Percentiles rank a stretch among this genome's conserved stretches.
These are phyloP conservation scores for Flexamia atlantica DNA, from an alignment of 2,888 invertebrate species.

Conservation along the genomic window DNA sequence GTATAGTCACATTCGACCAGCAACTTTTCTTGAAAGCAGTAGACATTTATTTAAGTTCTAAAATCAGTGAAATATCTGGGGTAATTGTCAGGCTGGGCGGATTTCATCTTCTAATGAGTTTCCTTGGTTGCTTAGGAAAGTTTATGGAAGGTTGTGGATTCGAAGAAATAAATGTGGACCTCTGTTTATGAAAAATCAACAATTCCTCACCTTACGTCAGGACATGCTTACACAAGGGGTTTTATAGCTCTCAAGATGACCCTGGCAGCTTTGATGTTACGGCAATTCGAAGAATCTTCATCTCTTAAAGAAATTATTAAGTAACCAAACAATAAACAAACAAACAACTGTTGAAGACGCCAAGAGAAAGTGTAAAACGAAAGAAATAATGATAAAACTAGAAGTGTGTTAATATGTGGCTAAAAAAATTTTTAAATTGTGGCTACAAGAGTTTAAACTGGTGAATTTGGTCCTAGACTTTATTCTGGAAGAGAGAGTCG, in stretches of 20 bases:
- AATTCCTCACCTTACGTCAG: background rate
- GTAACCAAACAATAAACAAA: background rate
- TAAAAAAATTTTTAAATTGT: background rate
- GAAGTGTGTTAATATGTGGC: background rate
- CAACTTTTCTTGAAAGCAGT: constrained; percentile 22
- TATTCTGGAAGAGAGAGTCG: constrained; percentile 66
- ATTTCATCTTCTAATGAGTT: background rate
- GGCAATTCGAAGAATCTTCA: background rate
- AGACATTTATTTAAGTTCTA: constrained; percentile 26
- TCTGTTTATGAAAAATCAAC: background rate
- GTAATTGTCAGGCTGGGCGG: background rate
- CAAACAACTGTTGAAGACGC: background rate
- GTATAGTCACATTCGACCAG: constrained; percentile 23
- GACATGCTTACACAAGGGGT: background rate
- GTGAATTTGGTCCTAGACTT: background rate
- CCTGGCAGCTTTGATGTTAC: background rate
- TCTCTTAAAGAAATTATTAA: background rate
- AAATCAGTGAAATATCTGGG: constrained; percentile 30
- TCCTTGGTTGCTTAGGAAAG: background rate
- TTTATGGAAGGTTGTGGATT: background rate
- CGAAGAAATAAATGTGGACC: background rate
- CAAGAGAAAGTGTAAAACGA: background rate
- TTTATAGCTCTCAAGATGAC: background rate
- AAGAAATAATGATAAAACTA: background rate
- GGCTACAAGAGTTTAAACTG: constrained; percentile 5